phyloP scores from a whole-genome alignment of 2,113 vertebrate genomes.

The Cochlearius cochlearius region DNA sequence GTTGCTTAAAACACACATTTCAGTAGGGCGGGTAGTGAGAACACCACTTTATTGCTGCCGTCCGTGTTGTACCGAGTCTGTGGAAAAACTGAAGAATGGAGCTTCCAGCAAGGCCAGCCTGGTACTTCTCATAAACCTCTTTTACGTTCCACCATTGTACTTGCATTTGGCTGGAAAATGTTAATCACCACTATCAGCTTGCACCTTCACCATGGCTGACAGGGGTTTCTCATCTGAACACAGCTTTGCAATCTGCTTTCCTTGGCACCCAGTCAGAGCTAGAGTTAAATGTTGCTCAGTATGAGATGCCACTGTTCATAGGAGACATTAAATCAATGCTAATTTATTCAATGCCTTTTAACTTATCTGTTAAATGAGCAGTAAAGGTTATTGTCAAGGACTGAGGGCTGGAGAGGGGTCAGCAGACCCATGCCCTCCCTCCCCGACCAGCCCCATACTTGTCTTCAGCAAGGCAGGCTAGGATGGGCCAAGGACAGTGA shows the following conservation, averaged over 20 bases:
- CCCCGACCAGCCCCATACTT: rapidly evolving
- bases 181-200: neutral
- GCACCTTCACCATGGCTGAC: neutral
- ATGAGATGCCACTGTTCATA: neutral
- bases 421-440: neutral
- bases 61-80: neutral
- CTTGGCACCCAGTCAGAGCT: rapidly evolving
- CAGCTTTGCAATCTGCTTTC: neutral
- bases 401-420: neutral
- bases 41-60: neutral
- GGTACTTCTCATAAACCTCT: slow-evolving; percentile 22
- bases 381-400: neutral
- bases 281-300: neutral
- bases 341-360: neutral
- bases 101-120: slow-evolving; percentile 6
- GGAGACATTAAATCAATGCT: neutral
- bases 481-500: no score
- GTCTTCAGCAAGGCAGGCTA: neutral
- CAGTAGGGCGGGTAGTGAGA: neutral
- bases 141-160: neutral
- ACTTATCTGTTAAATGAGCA: neutral
- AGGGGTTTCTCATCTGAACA: neutral
- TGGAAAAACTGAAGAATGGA: slow-evolving; percentile 59
- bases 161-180: neutral
- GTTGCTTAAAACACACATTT: neutral